These are phyloP conservation scores for Bombus fervidus DNA, from an alignment of 1,140 invertebrate genomes.

Conservation along the genomic window DNA sequence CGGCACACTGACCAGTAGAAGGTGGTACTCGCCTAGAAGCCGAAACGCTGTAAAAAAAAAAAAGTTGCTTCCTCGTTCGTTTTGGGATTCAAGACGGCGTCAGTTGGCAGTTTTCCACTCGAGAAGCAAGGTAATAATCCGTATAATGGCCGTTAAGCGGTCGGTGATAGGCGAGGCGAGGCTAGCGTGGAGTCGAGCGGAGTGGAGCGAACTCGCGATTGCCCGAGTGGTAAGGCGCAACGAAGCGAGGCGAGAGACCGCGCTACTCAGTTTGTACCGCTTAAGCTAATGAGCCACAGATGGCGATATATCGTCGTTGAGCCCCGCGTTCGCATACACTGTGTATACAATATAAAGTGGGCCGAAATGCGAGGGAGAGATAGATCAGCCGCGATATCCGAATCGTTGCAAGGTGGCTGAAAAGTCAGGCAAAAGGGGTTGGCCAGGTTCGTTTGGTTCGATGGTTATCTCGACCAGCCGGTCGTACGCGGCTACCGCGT, in stretches of 20 bases:
- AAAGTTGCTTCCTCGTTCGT: neutral
- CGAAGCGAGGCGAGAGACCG: conserved; percentile 60
- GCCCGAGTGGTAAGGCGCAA: conserved; percentile 12
- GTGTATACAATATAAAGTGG: conserved; percentile 45
- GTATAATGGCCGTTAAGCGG: conserved; percentile 61
- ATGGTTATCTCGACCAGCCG: conserved; percentile 66
- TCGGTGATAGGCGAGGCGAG: conserved; percentile 21
- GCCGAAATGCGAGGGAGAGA: conserved; percentile 51
- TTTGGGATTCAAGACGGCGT: conserved; percentile 1
- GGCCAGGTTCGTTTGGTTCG: conserved; percentile 36
- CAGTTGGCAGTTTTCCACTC: conserved; percentile 56
- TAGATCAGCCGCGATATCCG: conserved; percentile 26
- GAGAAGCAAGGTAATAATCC: conserved; percentile 57
- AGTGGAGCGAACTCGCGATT: conserved; percentile 1
- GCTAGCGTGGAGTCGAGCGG: neutral
- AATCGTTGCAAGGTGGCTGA: conserved; percentile 61
- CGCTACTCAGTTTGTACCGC: conserved; percentile 68
- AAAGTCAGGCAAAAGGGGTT: conserved; percentile 63
- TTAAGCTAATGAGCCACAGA: conserved; percentile 76
- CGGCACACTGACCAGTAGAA: neutral
- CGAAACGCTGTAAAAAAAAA: neutral
- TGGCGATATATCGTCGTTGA: conserved; percentile 60
- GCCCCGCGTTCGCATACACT: neutral
- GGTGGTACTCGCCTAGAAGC: neutral
- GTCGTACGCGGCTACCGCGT: conserved; percentile 61